Evolutionary conservation across 2,888 invertebrate genomes (phyloP).

Genomic region (Pristionchus fissidentatus): DNA sequence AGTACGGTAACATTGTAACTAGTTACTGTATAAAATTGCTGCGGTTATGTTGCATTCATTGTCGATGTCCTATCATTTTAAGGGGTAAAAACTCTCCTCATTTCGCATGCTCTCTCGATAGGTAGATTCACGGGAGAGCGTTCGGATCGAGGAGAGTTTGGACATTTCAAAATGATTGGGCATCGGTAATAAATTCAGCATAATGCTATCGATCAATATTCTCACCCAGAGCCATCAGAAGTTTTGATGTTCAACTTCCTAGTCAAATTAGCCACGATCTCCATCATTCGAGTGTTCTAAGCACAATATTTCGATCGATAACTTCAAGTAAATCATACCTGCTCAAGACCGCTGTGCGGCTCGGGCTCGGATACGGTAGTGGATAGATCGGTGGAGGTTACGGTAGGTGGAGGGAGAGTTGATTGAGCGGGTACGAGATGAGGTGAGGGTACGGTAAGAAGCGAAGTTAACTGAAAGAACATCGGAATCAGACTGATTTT

Average conservation of each 20-base stretch:
- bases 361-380: background rate
- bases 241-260: background rate
- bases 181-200: too few species aligned
- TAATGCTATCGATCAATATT: background rate
- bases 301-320: background rate
- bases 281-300: slow-evolving; percentile 35
- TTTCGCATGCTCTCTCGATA: too few species aligned
- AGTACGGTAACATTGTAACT: background rate
- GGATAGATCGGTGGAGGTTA: background rate
- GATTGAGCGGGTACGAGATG: slow-evolving; percentile 3
- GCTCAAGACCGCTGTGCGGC: background rate
- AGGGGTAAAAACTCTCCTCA: too few species aligned
- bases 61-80: too few species aligned
- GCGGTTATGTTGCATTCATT: too few species aligned
- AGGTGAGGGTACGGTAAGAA: background rate
- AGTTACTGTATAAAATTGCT: too few species aligned
- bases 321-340: background rate
- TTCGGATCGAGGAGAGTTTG: too few species aligned
- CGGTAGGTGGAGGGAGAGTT: background rate
- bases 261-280: background rate
- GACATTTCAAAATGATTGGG: too few species aligned
- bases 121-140: too few species aligned
- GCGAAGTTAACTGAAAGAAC: background rate
- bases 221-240: background rate
- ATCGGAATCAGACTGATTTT: background rate